Evolutionary conservation across 92 coral and sea anemone species (phyloP).

Genomic region (Parazoanthus atlanticus): DNA sequence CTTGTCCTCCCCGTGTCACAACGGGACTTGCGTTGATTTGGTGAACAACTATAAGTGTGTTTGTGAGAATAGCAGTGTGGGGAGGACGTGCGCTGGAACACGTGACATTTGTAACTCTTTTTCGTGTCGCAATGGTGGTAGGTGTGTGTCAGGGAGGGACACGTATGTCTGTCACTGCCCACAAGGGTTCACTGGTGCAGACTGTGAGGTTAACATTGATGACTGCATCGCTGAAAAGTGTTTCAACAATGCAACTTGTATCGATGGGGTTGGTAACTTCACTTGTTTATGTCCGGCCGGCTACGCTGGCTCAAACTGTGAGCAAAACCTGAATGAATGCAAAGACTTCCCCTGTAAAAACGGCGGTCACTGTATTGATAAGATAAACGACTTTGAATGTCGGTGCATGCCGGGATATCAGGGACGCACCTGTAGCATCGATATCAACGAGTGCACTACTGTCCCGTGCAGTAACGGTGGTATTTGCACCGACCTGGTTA

Average conservation of each 20-base stretch:
- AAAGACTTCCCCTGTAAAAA: slow-evolving; percentile 59
- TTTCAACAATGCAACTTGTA: slow-evolving; percentile 76
- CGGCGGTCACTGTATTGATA: slow-evolving; percentile 70
- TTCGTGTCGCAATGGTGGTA: slow-evolving; percentile 72
- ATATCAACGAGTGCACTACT: slow-evolving; percentile 78
- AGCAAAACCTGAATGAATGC: slow-evolving; percentile 67
- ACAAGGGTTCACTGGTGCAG: slow-evolving; percentile 69
- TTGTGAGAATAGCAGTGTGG: slow-evolving; percentile 55
- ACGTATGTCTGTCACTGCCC: slow-evolving; percentile 72
- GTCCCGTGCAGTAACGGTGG: slow-evolving; percentile 74
- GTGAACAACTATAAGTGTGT: slow-evolving; percentile 70
- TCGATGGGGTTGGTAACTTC: slow-evolving; percentile 65
- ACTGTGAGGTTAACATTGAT: slow-evolving; percentile 76
- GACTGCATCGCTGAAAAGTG: slow-evolving; percentile 71
- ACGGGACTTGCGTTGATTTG: slow-evolving; percentile 66
- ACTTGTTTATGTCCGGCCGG: slow-evolving; percentile 73
- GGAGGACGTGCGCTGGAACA: slow-evolving; percentile 72
- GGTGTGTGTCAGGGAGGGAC: slow-evolving; percentile 59
- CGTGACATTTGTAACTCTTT: slow-evolving; percentile 60
- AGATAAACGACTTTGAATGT: slow-evolving; percentile 73
- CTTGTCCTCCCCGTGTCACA: slow-evolving; percentile 64
- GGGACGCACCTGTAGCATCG: slow-evolving; percentile 81
- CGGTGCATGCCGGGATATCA: slow-evolving; percentile 73
- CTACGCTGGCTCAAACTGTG: slow-evolving; percentile 64
- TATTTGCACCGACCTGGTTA: slow-evolving; percentile 69